These are phyloP conservation scores for Peromyscus eremicus DNA, from an alignment of 2,797 vertebrate species.

Conservation along the genomic window DNA sequence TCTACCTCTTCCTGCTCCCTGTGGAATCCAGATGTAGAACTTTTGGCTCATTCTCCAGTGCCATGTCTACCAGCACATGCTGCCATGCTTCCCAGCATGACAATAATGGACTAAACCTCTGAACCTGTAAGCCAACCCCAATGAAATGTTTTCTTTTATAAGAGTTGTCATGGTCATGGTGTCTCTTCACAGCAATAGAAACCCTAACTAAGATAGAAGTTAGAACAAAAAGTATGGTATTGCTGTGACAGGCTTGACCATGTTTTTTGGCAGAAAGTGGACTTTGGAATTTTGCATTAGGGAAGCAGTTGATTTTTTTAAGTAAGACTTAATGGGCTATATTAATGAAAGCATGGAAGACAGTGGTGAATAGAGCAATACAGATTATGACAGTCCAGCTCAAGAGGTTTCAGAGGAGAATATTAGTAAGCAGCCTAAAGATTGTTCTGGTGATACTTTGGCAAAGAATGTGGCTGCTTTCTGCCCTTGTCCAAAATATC, in stretches of 20 bases:
- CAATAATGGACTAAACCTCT: neutral
- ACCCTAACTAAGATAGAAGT: neutral
- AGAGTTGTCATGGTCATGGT: neutral
- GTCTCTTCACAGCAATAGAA: neutral
- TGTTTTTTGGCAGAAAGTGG: neutral
- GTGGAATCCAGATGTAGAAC: neutral
- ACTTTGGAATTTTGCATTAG: neutral
- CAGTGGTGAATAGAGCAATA: neutral
- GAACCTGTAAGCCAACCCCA: neutral
- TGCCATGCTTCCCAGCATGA: neutral
- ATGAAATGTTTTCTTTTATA: neutral
- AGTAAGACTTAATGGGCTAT: neutral
- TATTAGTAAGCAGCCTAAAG: neutral
- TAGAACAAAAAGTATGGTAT: neutral
- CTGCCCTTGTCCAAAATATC: neutral
- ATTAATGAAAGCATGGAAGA: neutral
- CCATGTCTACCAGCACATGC: neutral
- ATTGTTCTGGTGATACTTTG: neutral
- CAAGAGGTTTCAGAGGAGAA: too few relatives aligned
- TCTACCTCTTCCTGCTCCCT: too few relatives aligned
- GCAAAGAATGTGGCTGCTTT: neutral
- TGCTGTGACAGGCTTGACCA: neutral
- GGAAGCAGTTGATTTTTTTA: neutral
- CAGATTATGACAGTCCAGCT: neutral
- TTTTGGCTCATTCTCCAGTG: neutral